Conservation (phyloP, 2,888 invertebrate genomes). For the Agrotis ipsilon region DNA sequence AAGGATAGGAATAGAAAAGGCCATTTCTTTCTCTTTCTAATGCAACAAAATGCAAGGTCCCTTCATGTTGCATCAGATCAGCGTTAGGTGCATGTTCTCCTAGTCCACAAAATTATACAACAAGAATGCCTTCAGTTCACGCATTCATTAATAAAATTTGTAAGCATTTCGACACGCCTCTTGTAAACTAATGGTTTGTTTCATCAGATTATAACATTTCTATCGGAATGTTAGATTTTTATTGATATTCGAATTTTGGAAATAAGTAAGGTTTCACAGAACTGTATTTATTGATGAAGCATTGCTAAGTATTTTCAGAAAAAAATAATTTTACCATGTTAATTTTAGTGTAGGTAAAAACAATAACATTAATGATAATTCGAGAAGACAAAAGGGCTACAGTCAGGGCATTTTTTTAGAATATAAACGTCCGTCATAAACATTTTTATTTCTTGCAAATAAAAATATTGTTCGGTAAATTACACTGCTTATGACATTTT, state of each 20-base stretch:
- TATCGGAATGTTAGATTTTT: not conserved
- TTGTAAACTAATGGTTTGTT: conserved; percentile 52
- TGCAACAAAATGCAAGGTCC: conserved; percentile 51
- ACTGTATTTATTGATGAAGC: too few species aligned
- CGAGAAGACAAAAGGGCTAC: too few species aligned
- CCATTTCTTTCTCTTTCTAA: conserved; percentile 20
- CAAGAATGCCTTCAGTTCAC: conserved; percentile 25
- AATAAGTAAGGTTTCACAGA: too few species aligned
- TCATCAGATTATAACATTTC: conserved; percentile 52
- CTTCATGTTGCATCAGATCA: conserved; percentile 45
- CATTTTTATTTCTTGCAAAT: not conserved
- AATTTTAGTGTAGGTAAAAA: too few species aligned
- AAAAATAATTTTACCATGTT: too few species aligned
- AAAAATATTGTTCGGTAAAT: not conserved
- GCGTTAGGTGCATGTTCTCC: conserved; percentile 14
- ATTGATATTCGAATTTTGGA: not conserved
- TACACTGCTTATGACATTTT: conserved; percentile 24
- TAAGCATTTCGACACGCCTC: conserved; percentile 39
- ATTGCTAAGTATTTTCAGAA: too few species aligned
- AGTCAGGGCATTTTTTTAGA: not conserved
- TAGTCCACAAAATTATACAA: conserved; percentile 45
- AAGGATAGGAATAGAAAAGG: not conserved
- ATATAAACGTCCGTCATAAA: not conserved
- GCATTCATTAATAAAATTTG: not conserved
- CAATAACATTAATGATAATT: too few species aligned